phyloP scores from a whole-genome alignment of 2,888 invertebrate genomes.

The Muschampia plurimacula region DNA sequence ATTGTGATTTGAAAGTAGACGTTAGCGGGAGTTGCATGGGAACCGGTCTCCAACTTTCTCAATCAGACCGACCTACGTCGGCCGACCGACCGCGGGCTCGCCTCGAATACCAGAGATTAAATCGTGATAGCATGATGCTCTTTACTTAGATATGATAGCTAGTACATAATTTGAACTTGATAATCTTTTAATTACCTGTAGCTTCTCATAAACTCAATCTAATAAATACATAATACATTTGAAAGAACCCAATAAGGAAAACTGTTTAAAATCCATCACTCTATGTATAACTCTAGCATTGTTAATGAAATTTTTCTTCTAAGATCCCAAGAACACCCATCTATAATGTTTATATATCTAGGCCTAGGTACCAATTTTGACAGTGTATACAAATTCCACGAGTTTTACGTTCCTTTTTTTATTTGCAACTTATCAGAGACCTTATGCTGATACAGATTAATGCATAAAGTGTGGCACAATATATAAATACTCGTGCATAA shows the following conservation, averaged over 20 bases:
- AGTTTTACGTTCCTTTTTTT: constrained; percentile 27
- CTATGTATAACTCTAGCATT: no score
- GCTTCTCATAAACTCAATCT: not conserved
- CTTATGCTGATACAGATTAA: constrained; percentile 48
- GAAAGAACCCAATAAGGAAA: not conserved
- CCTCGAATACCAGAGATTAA: constrained; percentile 34
- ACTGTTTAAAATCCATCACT: not conserved
- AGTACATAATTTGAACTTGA: constrained; percentile 4
- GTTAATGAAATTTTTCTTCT: no score
- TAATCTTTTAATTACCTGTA: constrained; percentile 7
- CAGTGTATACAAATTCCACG: not conserved
- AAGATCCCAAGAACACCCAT: not conserved
- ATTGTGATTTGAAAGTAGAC: constrained; percentile 85
- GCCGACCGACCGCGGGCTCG: constrained; percentile 41
- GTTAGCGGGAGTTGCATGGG: constrained; percentile 63
- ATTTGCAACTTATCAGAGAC: constrained; percentile 27
- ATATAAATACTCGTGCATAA: constrained; percentile 55
- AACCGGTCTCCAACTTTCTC: constrained; percentile 83
- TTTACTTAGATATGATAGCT: not conserved
- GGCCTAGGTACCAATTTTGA: no score
- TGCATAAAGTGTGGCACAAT: constrained; percentile 52
- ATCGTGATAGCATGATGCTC: constrained; percentile 29
- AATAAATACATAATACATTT: not conserved
- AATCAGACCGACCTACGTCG: constrained; percentile 76
- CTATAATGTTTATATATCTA: not conserved